Evolutionary conservation across 2,888 invertebrate species (phyloP).

Genomic region (Caenorhabditis becei): DNA sequence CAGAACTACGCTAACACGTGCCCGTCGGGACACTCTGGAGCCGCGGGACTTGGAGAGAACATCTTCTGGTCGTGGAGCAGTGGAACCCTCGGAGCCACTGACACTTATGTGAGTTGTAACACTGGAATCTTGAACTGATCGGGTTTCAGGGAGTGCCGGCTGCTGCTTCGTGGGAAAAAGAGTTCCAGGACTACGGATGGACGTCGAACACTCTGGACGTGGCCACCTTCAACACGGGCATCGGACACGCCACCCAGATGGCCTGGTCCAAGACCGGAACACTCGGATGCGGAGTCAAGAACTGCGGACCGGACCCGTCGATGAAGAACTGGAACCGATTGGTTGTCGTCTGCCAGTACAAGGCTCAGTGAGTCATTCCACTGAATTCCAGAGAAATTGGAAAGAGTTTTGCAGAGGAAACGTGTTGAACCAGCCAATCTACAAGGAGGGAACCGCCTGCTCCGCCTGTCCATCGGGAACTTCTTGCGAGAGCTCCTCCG

Average conservation of each 20-base stretch:
- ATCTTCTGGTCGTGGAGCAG: slow-evolving; percentile 21
- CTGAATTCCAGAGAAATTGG: no score
- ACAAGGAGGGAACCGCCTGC: no score
- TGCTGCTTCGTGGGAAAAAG: slow-evolving; percentile 13
- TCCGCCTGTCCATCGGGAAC: no score
- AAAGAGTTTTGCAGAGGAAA: not conserved
- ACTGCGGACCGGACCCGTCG: slow-evolving; percentile 20
- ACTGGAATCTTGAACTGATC: no score
- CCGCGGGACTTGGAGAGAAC: slow-evolving; percentile 29
- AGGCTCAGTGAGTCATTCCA: slow-evolving; percentile 8
- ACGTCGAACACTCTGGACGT: slow-evolving; percentile 6
- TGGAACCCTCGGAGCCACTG: not conserved
- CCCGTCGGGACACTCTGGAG: slow-evolving; percentile 24
- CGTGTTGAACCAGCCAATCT: no score
- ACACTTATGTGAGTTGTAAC: no score
- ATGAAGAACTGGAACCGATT: slow-evolving; percentile 19
- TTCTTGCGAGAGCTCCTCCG: no score
- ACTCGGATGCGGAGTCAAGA: slow-evolving; percentile 57
- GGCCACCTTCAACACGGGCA: slow-evolving; percentile 36
- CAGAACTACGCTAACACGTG: slow-evolving; percentile 38
- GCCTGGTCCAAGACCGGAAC: slow-evolving; percentile 47
- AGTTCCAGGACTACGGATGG: slow-evolving; percentile 50
- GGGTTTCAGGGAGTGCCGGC: no score
- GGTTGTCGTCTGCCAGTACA: slow-evolving; percentile 54
- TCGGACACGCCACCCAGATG: slow-evolving; percentile 62